Evolutionary conservation across 2,113 vertebrate species (phyloP).

Genomic region (Galbula dea): DNA sequence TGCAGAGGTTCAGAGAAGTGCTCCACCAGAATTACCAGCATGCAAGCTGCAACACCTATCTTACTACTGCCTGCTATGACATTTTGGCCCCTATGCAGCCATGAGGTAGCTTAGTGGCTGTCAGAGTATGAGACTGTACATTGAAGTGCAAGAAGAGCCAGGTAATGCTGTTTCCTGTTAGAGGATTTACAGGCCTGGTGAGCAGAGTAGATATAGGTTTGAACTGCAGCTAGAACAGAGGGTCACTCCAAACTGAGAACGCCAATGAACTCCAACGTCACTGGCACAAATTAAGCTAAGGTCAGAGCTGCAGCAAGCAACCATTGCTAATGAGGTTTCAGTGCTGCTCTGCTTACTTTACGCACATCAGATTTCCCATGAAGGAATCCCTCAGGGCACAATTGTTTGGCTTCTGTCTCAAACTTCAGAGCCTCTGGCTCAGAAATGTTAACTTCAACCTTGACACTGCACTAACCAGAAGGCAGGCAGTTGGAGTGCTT

Average conservation of each 20-base stretch:
- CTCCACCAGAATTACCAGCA: not conserved
- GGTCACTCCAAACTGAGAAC: not conserved
- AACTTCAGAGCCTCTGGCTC: slow-evolving; percentile 15
- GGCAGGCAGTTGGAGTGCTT: not conserved
- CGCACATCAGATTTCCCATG: not conserved
- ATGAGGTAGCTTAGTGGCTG: not conserved
- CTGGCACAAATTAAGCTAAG: not conserved
- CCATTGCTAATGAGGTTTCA: slow-evolving; percentile 2
- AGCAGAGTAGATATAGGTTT: not conserved
- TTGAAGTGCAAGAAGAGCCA: not conserved
- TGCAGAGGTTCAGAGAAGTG: not conserved
- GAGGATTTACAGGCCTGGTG: not conserved
- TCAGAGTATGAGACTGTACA: not conserved
- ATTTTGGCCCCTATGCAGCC: not conserved
- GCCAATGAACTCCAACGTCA: not conserved
- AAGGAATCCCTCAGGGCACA: slow-evolving; percentile 3
- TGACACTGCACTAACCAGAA: rapidly evolving
- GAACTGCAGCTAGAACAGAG: not conserved
- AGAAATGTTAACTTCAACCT: not conserved
- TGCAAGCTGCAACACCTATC: not conserved
- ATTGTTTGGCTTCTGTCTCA: slow-evolving; percentile 2
- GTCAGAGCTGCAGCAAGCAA: slow-evolving; percentile 8
- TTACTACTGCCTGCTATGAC: not conserved
- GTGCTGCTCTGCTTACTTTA: not conserved
- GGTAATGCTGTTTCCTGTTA: not conserved